Base-by-base conservation (phyloP, 1,140 invertebrate species). In the Drosophila lowei region DNA sequence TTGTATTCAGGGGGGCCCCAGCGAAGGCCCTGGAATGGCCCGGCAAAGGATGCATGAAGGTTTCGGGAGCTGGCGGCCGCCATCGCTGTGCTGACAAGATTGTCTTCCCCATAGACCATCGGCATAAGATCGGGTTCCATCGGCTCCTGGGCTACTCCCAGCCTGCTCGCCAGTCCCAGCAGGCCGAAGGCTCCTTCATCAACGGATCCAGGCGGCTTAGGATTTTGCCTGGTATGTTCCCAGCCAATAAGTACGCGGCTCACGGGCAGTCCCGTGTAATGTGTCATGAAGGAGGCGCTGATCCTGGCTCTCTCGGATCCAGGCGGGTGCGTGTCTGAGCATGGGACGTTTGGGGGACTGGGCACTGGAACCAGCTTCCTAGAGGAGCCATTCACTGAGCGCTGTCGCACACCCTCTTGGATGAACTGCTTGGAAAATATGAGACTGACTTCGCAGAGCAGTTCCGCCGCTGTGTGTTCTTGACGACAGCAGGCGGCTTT, bases 391-490 rank as follows among this genome's bases (percentile, higher is more conserved):
- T 2, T 46, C n/a, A 57, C 0, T 21, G 68, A 53, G 13, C 81
- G 58, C 6, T 77, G 72, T 4, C 52, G 13, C 2, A 68, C 64
- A 3, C 81, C 80, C 13, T 54, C 63, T 3, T 41, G 23, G 2
- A 86, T 43, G 42, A 84, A 86, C 21, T 80, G 77, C 6, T 73
- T 56, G 15, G 67, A 56, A 3, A 84, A 84, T 21, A 85, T 80
- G 8, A 54, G 46, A 18, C 72, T 76, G 8, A 56, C 41, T 30
- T 46, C 42, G 9, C 34, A 16, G 2, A 9, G 18, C 9, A 5
- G 34, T 1, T 38, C 34, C 34, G 4, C 3, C 11, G 11, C 34
- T 38, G 11, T 2, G 3, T 11, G 11, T 5, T 38, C 34, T 0
- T 3, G 11, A 3, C 11, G 2, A 11, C 2, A 4, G 30, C 30